Evolutionary conservation across 2,888 invertebrate species (phyloP), one percentile per base, ranked within the genome.

Genomic region (Rhagophthalmus giganteus): DNA sequence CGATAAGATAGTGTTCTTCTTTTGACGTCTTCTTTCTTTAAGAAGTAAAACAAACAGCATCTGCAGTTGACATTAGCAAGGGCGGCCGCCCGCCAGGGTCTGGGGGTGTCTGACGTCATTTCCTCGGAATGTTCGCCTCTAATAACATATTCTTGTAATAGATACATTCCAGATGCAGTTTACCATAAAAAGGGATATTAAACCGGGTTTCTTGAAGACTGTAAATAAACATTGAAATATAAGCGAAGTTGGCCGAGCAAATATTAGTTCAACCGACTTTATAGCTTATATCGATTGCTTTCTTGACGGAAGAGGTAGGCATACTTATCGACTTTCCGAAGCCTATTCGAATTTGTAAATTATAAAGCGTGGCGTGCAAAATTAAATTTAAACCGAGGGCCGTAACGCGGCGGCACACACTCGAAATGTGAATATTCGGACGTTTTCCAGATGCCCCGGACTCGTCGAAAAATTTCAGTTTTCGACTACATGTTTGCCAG

Each of bases 81-180:
- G 50, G 44, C 28, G 33, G 35, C 54, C 45, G 24, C 28, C 52
- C 54, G 35, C 12, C n/a, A n/a, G n/a, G n/a, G 33, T 42, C 42
- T 39, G 16, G 38, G 51, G 48, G 47, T 42, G 55, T 51, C 40
- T 45, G 37, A 39, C 54, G 47, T 57, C 54, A 54, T 48, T 46
- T 44, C 47, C 31, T 13, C 20, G 15, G 42, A 40, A 45, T 54
- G 35, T 26, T 28, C 31, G 25, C 44, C 45, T 38, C 44, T 30
- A 38, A 44, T 27, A 25, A 39, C 34, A 40, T 33, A n/a, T 24
- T 30, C 46, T 45, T 27, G 48, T 51, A 54, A 53, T 26, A 42
- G 55, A 58, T 55, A 55, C 46, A 45, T 49, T 42, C 57, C 49
- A 55, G 55, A 58, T 58, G 53, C 34, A 51, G 28, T 48, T 38